Base-by-base conservation (phyloP, 1,140 invertebrate genomes). In the Penaeus japonicus region DNA sequence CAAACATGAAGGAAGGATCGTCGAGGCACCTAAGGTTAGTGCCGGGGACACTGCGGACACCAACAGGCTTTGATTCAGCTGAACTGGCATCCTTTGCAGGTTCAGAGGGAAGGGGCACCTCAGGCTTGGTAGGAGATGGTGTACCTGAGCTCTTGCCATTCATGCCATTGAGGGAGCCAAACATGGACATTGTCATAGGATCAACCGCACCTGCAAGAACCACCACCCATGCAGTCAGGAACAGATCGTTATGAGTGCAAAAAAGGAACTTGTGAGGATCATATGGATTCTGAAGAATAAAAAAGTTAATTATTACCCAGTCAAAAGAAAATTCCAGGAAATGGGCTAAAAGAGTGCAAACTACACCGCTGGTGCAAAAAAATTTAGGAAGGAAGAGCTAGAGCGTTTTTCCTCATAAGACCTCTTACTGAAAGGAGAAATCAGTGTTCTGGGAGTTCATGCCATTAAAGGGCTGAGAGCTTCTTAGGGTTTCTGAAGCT, bases 1-100 rank as follows among this genome's bases (percentile, higher is more conserved):
- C 94, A 89, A 93, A 93, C 87, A 94, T 93, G 89, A 94, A 94
- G 12, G 92, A 92, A 57, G 94, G 94, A 91, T 94, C 94, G 47
- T 94, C 94, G 47, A 94, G 91, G 90, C 93, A 93, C 89, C 92
- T 92, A 15, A 94, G 88, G 88, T 93, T 93, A 75, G 94, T 93
- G 65, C 94, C 94, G 32, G 93, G 92, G 55, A 93, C 91, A 92
- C 91, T 90, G 92, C 94, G 89, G 62, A 89, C 78, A 89, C 65
- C 87, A 32, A 92, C 92, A 91, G 84, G 83, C 87, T 89, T 87
- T 32, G 89, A 90, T 87, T 88, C 88, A 54, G 83, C 30, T 59
- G 65, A 62, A 70, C 47, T 79, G 79, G 77, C 62, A 32, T 79
- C 79, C 57, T 89, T 90, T 32, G 91, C 90, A 92, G 91, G 91